Conservation (phyloP, 2,113 vertebrate species). For the Lampris megalopsis region DNA sequence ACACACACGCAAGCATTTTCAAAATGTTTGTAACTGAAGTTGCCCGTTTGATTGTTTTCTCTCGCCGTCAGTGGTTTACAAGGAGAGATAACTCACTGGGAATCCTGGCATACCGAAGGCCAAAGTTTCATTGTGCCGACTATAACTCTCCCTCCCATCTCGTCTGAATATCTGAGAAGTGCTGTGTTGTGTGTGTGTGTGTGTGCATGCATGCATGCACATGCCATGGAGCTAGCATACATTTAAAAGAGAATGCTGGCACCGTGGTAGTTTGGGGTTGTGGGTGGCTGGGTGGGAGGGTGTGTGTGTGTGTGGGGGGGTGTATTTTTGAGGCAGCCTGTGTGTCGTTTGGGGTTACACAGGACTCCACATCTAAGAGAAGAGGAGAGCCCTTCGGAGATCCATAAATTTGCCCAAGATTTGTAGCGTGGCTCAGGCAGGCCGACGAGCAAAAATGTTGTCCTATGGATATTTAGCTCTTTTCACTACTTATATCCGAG, state of each 20-base stretch:
- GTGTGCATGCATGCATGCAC: constrained; percentile 4
- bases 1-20: not conserved
- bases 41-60: not conserved
- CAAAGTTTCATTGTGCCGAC: not conserved
- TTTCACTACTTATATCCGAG: constrained; percentile 48
- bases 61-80: not conserved
- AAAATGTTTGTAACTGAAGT: constrained; percentile 3
- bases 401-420: constrained; percentile 62
- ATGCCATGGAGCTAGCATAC: not conserved
- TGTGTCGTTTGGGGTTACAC: constrained; percentile 46
- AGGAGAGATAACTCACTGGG: not conserved
- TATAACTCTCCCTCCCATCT: constrained; percentile 1
- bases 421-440: constrained; percentile 45
- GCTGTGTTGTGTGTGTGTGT: not conserved
- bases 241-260: constrained; percentile 16
- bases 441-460: constrained; percentile 50
- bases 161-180: constrained; percentile 1
- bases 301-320: not conserved
- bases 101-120: not conserved
- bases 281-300: not conserved
- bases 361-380: constrained; percentile 38
- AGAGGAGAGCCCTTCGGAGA: constrained; percentile 45
- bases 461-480: constrained; percentile 60
- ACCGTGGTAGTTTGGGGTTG: constrained; percentile 14
- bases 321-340: constrained; percentile 16